A percentile compares a stretch with the other conserved stretches of the same genome.
These are phyloP conservation scores for Calliphora vomitoria DNA, from an alignment of 2,888 invertebrate species.

Conservation along the genomic window DNA sequence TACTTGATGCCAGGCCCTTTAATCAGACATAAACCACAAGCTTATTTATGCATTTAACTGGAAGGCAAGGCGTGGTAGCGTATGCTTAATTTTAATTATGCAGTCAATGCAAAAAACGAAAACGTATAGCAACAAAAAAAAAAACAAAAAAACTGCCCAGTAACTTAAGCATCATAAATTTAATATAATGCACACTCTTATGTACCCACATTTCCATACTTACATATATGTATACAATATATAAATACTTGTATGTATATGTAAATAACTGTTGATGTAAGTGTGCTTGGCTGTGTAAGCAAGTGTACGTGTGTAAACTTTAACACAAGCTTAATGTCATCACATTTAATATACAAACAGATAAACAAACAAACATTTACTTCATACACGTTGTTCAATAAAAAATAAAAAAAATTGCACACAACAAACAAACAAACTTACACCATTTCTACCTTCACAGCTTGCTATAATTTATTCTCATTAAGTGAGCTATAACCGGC, in stretches of 20 bases:
- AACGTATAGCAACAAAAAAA: conserved; percentile 12
- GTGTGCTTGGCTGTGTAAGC: not conserved
- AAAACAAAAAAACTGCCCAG: conserved; percentile 55
- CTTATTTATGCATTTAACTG: conserved; percentile 74
- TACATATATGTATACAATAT: no score
- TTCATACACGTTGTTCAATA: not conserved
- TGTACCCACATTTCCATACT: not conserved
- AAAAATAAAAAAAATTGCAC: not conserved
- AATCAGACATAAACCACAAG: conserved; percentile 72
- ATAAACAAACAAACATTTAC: conserved; percentile 64
- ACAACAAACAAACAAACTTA: not conserved
- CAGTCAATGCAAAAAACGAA: conserved; percentile 64
- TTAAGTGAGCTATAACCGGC: conserved; percentile 6
- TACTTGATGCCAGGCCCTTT: conserved; percentile 48
- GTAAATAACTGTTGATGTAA: not conserved
- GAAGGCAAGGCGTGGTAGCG: conserved; percentile 72
- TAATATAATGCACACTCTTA: conserved; percentile 43
- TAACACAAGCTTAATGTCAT: conserved; percentile 69
- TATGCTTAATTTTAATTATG: conserved; percentile 74
- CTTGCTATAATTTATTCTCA: not conserved
- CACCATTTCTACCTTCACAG: not conserved
- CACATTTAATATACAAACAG: conserved; percentile 68
- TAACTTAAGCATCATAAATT: conserved; percentile 71
- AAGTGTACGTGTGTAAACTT: conserved; percentile 31
- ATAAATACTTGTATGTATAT: conserved; percentile 3